Conservation (phyloP, 2,113 vertebrate species). For the Rutilus rutilus region DNA sequence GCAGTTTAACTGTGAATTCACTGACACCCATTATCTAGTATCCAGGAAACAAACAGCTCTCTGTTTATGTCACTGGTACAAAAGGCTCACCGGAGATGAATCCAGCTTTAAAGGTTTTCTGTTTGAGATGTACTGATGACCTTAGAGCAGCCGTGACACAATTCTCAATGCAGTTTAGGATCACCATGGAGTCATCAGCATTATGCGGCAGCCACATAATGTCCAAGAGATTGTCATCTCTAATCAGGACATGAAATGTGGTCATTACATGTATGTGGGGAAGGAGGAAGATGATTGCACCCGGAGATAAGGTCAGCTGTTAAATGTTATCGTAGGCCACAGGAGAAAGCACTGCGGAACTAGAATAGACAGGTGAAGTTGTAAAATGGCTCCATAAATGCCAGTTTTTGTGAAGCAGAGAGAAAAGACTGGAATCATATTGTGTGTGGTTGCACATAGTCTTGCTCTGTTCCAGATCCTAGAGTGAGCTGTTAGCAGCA, state of each 20-base stretch:
- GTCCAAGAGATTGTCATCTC: slow-evolving; percentile 70
- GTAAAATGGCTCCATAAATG: slow-evolving; percentile 64
- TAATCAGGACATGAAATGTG: slow-evolving; percentile 68
- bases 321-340: slow-evolving; percentile 74
- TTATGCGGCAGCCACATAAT: slow-evolving; percentile 57
- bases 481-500: too few relatives aligned
- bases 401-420: slow-evolving; percentile 52
- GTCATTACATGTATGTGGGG: slow-evolving; percentile 57
- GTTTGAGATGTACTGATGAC: slow-evolving; percentile 35
- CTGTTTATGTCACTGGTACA: background rate
- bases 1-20: background rate
- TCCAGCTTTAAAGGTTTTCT: slow-evolving; percentile 13
- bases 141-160: background rate
- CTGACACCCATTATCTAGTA: slow-evolving; percentile 6
- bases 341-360: slow-evolving; percentile 59
- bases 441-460: background rate
- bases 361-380: slow-evolving; percentile 53
- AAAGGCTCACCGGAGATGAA: slow-evolving; percentile 5
- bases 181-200: slow-evolving; percentile 20
- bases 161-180: background rate
- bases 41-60: background rate
- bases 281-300: slow-evolving; percentile 48
- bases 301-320: slow-evolving; percentile 70
- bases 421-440: background rate
- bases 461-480: background rate